These are phyloP conservation scores for Tautogolabrus adspersus DNA, from an alignment of 2,113 vertebrate genomes.

Conservation along the genomic window DNA sequence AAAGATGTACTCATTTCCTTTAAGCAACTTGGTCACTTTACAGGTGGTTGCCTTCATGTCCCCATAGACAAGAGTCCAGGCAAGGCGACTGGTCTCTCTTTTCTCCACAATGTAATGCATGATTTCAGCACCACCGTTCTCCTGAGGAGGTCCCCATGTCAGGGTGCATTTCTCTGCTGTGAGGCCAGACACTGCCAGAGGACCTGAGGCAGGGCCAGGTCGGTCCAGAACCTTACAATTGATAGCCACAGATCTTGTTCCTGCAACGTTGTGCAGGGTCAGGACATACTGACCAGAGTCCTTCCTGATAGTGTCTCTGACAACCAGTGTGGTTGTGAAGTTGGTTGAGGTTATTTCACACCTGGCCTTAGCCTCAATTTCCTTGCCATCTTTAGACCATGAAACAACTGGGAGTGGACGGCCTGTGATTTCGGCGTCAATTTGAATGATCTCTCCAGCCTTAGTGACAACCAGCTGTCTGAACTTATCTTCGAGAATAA, in stretches of 20 bases:
- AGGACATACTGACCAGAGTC: conserved; percentile 96
- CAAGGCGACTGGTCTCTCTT: conserved; percentile 95
- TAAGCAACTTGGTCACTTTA: conserved; percentile 96
- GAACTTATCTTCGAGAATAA: conserved; percentile 94
- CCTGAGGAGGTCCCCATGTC: conserved; percentile 94
- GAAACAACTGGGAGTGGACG: conserved; percentile 93
- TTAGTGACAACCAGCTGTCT: conserved; percentile 92
- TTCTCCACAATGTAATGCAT: conserved; percentile 97
- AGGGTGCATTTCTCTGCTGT: conserved; percentile 96
- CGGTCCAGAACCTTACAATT: conserved; percentile 97
- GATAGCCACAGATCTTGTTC: conserved; percentile 91
- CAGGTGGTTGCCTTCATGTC: conserved; percentile 95
- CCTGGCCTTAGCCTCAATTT: conserved; percentile 94
- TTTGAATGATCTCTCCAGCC: conserved; percentile 93
- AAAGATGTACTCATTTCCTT: conserved; percentile 98
- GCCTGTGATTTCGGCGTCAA: conserved; percentile 94
- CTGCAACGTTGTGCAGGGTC: conserved; percentile 95
- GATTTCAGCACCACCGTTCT: conserved; percentile 96
- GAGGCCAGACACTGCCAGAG: conserved; percentile 90
- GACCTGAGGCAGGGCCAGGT: conserved; percentile 95
- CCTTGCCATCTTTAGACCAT: conserved; percentile 96
- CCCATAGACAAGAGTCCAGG: conserved; percentile 94
- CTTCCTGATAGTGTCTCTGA: conserved; percentile 92
- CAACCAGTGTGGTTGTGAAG: conserved; percentile 85
- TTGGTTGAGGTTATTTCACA: conserved; percentile 93